These are phyloP conservation scores for Acanthiza pusilla DNA, from an alignment of 2,797 vertebrate genomes.

Conservation along the genomic window DNA sequence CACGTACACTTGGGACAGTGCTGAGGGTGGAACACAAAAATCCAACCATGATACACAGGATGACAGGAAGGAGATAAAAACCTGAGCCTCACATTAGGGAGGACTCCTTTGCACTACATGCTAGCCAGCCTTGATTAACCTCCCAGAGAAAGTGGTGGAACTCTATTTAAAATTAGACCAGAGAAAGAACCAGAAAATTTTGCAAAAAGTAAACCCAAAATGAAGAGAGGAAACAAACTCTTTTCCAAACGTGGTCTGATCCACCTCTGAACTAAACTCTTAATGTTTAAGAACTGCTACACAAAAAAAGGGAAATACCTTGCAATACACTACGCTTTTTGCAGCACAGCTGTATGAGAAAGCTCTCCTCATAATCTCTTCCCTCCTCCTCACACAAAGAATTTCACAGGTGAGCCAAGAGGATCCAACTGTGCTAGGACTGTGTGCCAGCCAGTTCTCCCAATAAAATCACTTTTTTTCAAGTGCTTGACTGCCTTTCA, in stretches of 20 bases:
- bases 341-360: background rate
- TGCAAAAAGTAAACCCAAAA: background rate
- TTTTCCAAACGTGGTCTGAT: background rate
- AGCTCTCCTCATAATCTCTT: background rate
- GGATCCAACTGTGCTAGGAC: background rate
- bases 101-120: background rate
- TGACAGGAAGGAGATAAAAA: background rate
- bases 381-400: background rate
- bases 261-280: background rate
- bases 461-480: conserved; percentile 11
- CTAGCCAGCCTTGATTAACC: background rate
- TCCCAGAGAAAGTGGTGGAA: background rate
- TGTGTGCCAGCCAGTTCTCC: background rate
- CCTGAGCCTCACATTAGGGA: background rate
- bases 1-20: background rate
- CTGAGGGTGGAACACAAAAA: background rate
- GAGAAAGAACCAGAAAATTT: background rate
- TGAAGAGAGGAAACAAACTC: background rate
- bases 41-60: background rate
- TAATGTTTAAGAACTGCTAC: background rate
- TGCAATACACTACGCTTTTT: background rate
- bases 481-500: background rate
- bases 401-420: conserved; percentile 46
- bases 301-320: background rate
- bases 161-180: background rate